phyloP scores from a whole-genome alignment of 2,113 vertebrate genomes.

The Trichechus manatus region DNA sequence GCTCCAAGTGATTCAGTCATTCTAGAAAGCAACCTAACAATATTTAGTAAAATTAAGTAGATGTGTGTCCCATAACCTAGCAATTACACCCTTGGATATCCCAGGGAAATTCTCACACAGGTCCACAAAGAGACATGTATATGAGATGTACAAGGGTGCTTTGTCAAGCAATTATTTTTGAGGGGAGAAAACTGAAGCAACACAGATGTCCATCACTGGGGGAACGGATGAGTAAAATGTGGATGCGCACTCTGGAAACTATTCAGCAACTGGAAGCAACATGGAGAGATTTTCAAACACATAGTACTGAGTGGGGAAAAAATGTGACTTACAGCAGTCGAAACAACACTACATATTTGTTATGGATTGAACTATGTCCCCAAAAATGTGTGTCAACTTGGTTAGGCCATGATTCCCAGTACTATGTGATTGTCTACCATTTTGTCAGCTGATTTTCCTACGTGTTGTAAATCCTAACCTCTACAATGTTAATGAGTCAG shows the following conservation, averaged over 20 bases:
- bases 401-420: too few species aligned
- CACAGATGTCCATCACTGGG: background rate
- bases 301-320: background rate
- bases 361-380: too few species aligned
- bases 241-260: background rate
- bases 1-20: background rate
- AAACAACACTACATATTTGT: background rate
- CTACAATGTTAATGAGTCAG: too few species aligned
- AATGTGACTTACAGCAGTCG: background rate
- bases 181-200: background rate
- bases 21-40: background rate
- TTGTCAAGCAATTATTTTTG: background rate
- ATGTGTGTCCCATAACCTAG: background rate
- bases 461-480: too few species aligned
- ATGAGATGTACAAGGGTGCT: background rate
- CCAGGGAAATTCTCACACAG: background rate
- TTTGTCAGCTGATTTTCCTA: too few species aligned
- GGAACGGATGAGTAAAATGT: background rate
- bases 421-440: too few species aligned
- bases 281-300: background rate
- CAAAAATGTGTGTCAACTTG: too few species aligned
- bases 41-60: background rate
- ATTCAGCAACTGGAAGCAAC: background rate
- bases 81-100: background rate
- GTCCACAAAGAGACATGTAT: background rate